phyloP scores from a whole-genome alignment of 2,888 invertebrate species.

The Pterobdella sp. region DNA sequence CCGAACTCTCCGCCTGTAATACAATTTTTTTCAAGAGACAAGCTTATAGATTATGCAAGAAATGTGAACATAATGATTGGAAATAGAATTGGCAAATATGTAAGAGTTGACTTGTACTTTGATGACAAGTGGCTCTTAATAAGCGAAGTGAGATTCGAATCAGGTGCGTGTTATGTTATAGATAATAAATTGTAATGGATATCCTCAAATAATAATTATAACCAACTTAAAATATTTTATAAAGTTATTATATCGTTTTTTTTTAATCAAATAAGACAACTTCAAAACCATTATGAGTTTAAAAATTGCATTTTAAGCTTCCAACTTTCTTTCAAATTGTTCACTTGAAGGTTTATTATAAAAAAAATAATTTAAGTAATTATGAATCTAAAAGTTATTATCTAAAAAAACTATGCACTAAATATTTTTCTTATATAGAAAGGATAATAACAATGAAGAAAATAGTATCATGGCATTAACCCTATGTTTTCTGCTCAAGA shows the following conservation, averaged over 20 bases:
- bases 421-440: no score
- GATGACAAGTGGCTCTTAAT: conserved; percentile 81
- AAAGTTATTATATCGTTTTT: not conserved
- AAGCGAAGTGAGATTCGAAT: conserved; percentile 79
- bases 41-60: conserved; percentile 71
- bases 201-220: not conserved
- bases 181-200: not conserved
- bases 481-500: not conserved
- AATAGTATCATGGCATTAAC: not conserved
- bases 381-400: no score
- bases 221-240: not conserved
- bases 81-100: conserved; percentile 71
- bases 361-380: no score
- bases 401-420: no score
- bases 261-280: no score
- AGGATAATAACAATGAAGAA: not conserved
- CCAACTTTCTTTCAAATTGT: no score
- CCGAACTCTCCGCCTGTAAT: conserved; percentile 56
- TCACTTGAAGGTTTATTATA: no score
- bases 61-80: conserved; percentile 75
- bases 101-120: conserved; percentile 67
- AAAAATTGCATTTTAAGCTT: no score
- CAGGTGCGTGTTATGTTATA: conserved; percentile 56
- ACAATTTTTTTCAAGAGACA: conserved; percentile 62
- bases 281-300: no score